A percentile compares a stretch with the other conserved stretches of the same genome.
Evolutionary conservation across 2,113 vertebrate genomes (phyloP).

Genomic region (Hippocampus guttulatus): DNA sequence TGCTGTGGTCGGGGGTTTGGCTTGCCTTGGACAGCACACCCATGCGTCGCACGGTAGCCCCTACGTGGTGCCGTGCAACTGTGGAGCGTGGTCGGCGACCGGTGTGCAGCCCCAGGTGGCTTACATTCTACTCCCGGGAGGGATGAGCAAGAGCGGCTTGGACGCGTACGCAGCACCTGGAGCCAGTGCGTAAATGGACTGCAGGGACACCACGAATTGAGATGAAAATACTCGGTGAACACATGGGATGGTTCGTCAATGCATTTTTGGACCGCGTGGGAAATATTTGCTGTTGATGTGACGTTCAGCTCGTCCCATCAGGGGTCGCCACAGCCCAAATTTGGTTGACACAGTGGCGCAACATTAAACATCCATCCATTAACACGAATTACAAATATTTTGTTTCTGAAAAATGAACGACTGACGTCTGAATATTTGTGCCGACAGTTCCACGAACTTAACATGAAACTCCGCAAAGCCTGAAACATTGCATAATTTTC

Average conservation of each 20-base stretch:
- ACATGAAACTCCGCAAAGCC: too few relatives aligned
- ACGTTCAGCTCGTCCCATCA: too few relatives aligned
- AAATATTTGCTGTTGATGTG: neutral
- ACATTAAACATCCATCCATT: too few relatives aligned
- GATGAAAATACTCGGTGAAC: neutral
- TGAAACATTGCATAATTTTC: too few relatives aligned
- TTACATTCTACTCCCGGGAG: conserved; percentile 91
- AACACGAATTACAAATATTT: too few relatives aligned
- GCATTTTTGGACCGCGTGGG: neutral
- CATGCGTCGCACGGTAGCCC: conserved; percentile 84
- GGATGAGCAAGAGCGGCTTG: conserved; percentile 82
- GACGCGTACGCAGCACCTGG: conserved; percentile 81
- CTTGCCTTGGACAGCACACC: conserved; percentile 85
- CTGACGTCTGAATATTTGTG: too few relatives aligned
- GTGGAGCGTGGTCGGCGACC: conserved; percentile 87
- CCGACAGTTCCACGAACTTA: too few relatives aligned
- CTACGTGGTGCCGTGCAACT: conserved; percentile 91
- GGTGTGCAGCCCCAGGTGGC: conserved; percentile 90
- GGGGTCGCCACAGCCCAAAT: too few relatives aligned
- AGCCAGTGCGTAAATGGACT: conserved; percentile 29
- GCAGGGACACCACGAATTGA: neutral
- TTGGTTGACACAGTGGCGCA: too few relatives aligned
- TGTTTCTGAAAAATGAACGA: too few relatives aligned
- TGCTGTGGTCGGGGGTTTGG: conserved; percentile 79
- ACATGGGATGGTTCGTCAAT: too few relatives aligned